Base-by-base conservation (phyloP, 2,113 vertebrate species). In the Phaetusa simplex region DNA sequence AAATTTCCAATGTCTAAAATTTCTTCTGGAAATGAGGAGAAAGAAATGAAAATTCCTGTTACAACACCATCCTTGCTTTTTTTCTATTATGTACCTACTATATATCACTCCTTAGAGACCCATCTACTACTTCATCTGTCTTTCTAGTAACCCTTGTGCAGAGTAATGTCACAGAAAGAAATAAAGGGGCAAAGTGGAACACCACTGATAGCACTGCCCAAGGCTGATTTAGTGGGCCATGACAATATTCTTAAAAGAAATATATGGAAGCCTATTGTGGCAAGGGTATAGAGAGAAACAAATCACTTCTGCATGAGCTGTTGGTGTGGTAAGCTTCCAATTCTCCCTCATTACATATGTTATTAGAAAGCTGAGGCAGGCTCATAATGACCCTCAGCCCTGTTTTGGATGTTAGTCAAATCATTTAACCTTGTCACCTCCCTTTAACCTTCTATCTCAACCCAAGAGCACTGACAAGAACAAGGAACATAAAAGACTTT, bases 141-240 rank as follows among this genome's bases (percentile, higher is more conserved):
- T 97, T 90, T 94, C 80, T 77, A 88, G 96, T 96, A 97, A 95
- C 86, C 93, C 88, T 91, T 89, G 85, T 59, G 43, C 89, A 96
- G 95, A 96, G 52, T 87, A 95, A 95, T 97, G 95, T 96, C 95
- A 95, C 36, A 59, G 80, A 72, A 86, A 96, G 91, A 96, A 97
- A 97, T 96, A 96, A 97, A 96, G 91, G 97, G 94, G 91, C 94
- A 96, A 95, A 97, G 92, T 96, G 95, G 90, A 97, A 72, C 79
- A 92, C 65, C 76, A 91, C 47, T 96, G 92, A 91, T 94, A 95
- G 96, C 7, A 4, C 81, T 97, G 96, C 96, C 93, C 90, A 91
- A 61, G 86, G 94, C 93, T 97, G 97, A 97, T 97, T 95, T 97
- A 97, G 86, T 89, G 77, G 88, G 43, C 88, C 92, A 71, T 79